These are phyloP conservation scores for Sebastes diaconus DNA, from an alignment of 2,797 vertebrate genomes.

Conservation along the genomic window DNA sequence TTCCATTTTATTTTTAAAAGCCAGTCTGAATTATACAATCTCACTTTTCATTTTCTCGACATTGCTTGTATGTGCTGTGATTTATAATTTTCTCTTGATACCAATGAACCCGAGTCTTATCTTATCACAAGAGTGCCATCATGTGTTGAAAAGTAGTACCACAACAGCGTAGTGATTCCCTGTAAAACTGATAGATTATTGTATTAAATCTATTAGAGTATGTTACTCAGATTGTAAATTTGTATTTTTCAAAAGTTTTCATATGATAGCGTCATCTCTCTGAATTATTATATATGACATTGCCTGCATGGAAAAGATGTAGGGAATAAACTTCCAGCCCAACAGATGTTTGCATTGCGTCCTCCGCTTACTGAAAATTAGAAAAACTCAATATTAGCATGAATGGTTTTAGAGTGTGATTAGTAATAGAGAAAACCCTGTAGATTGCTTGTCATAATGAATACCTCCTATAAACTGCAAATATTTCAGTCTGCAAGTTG, in stretches of 20 bases:
- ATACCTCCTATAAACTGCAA: background rate
- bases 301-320: background rate
- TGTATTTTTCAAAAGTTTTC: background rate
- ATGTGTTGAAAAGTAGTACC: conserved; percentile 31
- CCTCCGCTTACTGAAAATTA: background rate
- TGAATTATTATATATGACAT: background rate
- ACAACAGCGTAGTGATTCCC: background rate
- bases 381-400: background rate
- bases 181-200: background rate
- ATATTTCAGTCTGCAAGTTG: conserved; percentile 32
- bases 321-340: background rate
- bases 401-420: background rate
- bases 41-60: background rate
- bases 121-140: conserved; percentile 22
- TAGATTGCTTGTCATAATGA: background rate
- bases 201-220: background rate
- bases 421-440: background rate
- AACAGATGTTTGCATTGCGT: background rate
- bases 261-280: background rate
- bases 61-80: background rate
- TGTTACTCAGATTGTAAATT: background rate
- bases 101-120: background rate
- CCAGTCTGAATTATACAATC: background rate
- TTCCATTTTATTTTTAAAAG: background rate
- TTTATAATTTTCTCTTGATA: background rate